Percentiles rank a stretch among this genome's conserved stretches.
Conservation (phyloP, 2,797 vertebrate genomes). For the Iguana delicatissima region DNA sequence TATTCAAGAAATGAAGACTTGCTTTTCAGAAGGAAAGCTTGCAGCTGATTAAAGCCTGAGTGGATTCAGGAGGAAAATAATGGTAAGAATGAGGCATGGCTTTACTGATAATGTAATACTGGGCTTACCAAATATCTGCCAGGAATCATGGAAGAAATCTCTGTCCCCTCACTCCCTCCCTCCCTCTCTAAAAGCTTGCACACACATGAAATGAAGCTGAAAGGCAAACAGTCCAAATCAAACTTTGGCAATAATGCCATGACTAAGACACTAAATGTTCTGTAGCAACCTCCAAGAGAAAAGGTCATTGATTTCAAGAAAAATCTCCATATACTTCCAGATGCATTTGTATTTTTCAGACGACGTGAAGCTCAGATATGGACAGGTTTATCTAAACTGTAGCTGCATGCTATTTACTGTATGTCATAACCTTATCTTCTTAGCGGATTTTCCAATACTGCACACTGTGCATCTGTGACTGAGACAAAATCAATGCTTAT, state of each 20-base stretch:
- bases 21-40: conserved; percentile 65
- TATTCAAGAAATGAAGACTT: conserved; percentile 60
- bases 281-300: conserved; percentile 37
- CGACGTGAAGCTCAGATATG: conserved; percentile 40
- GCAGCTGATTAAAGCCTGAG: conserved; percentile 26
- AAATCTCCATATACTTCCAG: conserved; percentile 25
- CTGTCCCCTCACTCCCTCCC: conserved; percentile 28
- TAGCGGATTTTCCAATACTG: conserved; percentile 73
- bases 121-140: conserved; percentile 44
- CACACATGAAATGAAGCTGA: conserved; percentile 61
- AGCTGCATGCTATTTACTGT: conserved; percentile 58
- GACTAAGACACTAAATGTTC: conserved; percentile 18
- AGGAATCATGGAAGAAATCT: conserved; percentile 55
- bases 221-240: conserved; percentile 51
- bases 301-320: neutral
- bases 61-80: conserved; percentile 63
- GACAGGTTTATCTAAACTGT: conserved; percentile 60
- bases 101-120: conserved; percentile 36
- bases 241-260: conserved; percentile 48
- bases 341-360: conserved; percentile 36
- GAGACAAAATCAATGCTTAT: conserved; percentile 87
- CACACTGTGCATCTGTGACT: conserved; percentile 79
- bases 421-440: conserved; percentile 79
- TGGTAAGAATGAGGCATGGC: conserved; percentile 53
- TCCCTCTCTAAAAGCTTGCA: conserved; percentile 59